Evolutionary conservation across 2,113 vertebrate species (phyloP), one percentile per base, ranked within the genome.

Genomic region (Amazona guildingii): DNA sequence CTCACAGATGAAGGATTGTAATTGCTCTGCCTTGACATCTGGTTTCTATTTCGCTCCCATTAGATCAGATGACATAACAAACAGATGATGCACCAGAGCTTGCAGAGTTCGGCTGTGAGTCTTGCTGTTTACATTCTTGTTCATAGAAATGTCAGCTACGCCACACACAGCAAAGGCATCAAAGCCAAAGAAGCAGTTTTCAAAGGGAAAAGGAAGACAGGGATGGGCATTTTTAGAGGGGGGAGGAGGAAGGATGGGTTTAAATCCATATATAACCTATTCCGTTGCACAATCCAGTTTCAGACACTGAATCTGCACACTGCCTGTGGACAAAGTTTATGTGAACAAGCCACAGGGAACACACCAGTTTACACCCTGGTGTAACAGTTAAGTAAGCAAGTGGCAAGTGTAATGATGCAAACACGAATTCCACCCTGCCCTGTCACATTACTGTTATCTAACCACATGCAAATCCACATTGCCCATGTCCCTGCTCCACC

Each of bases 61-160:
- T 97, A 73, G 89, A 96, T 96, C 94, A 90, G 86, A 77, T 97
- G 97, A 97, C 97, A 88, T 96, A 97, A 97, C 90, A 69, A 83
- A 88, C 92, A 97, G 95, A 97, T 91, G 95, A 96, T 72, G 91
- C 63, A 41, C 37, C 43, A 33, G 55, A 72, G 87, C 93, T 35
- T 74, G 21, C 46, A 6, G 94, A 52, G 92, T 62, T 87, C 74
- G 88, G 79, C 82, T 19, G 79, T 72, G 16, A 97, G 93, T 83
- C 95, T 92, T 89, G 79, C 33, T 97, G 91, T 97, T 97, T 96
- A 96, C 97, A 95, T 97, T 97, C 97, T 84, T 95, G 39, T 10
- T 88, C 89, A 54, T 77, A 92, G 91, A 92, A 94, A 95, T 95
- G 52, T 76, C 21, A 95, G 83, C 88, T 95, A 97, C 91, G 95